These are phyloP conservation scores for Nerophis lumbriciformis DNA, from an alignment of 2,113 vertebrate species.

Conservation along the genomic window DNA sequence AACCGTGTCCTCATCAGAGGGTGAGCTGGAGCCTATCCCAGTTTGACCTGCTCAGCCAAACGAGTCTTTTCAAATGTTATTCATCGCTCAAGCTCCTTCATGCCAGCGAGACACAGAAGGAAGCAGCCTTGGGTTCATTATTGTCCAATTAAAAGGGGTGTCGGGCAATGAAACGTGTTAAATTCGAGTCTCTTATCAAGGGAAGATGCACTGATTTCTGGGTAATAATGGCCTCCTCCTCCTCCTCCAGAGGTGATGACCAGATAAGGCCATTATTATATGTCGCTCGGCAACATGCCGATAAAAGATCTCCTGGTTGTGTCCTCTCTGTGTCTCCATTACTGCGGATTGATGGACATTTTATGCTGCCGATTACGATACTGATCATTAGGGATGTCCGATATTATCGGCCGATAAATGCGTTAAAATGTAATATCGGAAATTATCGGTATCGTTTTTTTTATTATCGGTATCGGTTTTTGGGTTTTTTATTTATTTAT, in stretches of 20 bases:
- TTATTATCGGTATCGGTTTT: too few species aligned
- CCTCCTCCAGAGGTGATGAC: conserved; percentile 6
- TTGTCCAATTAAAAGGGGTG: conserved; percentile 29
- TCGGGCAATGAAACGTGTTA: conserved; percentile 22
- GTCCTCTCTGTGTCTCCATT: conserved; percentile 3
- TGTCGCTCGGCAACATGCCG: neutral
- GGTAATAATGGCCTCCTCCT: conserved; percentile 21
- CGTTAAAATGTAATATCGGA: too few species aligned
- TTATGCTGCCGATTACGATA: too few species aligned
- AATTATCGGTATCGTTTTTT: too few species aligned
- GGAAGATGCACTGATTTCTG: conserved; percentile 28
- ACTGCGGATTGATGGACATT: neutral
- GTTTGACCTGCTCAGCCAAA: neutral
- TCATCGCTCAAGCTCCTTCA: conserved; percentile 26
- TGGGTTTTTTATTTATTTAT: too few species aligned
- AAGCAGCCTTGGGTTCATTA: conserved; percentile 31
- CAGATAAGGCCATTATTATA: conserved; percentile 25
- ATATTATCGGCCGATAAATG: too few species aligned
- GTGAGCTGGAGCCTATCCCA: too few species aligned
- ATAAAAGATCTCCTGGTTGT: conserved; percentile 12
- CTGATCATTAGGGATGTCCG: too few species aligned
- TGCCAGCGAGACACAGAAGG: conserved; percentile 13
- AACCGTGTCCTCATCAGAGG: conserved; percentile 5
- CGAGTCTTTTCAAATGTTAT: conserved; percentile 18
- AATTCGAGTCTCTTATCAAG: conserved; percentile 29